phyloP scores from a whole-genome alignment of 1,140 invertebrate species.

The Drosophila oshimai region DNA sequence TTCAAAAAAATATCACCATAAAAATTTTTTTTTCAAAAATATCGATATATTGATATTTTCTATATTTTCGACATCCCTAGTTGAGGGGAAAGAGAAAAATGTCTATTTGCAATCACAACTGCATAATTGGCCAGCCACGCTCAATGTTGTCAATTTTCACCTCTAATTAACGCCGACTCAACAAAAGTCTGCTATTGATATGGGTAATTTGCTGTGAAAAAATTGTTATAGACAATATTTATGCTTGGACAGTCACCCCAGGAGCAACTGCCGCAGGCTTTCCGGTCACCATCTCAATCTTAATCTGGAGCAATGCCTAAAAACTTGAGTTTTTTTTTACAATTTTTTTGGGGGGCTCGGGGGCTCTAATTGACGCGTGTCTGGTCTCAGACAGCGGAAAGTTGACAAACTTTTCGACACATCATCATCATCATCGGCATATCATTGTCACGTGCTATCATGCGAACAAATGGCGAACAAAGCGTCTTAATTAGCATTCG shows the following conservation, averaged over 20 bases:
- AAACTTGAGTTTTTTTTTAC: neutral
- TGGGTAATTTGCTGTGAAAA: slow-evolving; percentile 49
- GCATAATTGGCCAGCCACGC: slow-evolving; percentile 70
- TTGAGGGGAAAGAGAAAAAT: too few relatives aligned
- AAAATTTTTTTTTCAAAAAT: too few relatives aligned
- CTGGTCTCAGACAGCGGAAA: slow-evolving; percentile 40
- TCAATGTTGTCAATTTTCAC: slow-evolving; percentile 75
- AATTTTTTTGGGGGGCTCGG: slow-evolving; percentile 1
- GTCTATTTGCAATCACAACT: slow-evolving; percentile 63
- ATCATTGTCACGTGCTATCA: slow-evolving; percentile 49
- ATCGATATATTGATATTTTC: too few relatives aligned
- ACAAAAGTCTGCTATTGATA: slow-evolving; percentile 33
- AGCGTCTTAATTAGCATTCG: slow-evolving; percentile 70
- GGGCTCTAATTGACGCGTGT: slow-evolving; percentile 65
- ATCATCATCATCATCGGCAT: slow-evolving; percentile 10
- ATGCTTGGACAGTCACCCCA: slow-evolving; percentile 40
- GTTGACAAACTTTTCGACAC: slow-evolving; percentile 58
- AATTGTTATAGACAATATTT: slow-evolving; percentile 65
- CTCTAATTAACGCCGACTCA: slow-evolving; percentile 62
- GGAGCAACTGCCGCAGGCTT: neutral
- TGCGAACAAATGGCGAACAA: slow-evolving; percentile 61
- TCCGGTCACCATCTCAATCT: neutral
- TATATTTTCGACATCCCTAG: too few relatives aligned
- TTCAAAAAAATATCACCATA: too few relatives aligned
- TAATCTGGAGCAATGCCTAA: neutral